Percentiles rank a stretch among this genome's conserved stretches.
Conservation (phyloP, 2,888 invertebrate genomes). For the Panopea generosa region DNA sequence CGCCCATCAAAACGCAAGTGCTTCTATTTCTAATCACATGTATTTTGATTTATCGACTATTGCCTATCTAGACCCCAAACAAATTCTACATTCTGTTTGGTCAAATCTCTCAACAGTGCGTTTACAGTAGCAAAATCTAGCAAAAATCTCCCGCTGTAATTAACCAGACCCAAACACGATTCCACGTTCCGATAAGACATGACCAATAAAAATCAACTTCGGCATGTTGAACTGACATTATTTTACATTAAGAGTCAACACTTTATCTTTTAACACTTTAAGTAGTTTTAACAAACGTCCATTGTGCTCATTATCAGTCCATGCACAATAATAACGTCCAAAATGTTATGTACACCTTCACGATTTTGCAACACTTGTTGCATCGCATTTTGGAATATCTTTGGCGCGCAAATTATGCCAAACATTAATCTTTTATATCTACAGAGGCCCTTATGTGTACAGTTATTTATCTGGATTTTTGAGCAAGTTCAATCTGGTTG, state of each 20-base stretch:
- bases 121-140: conserved; percentile 36
- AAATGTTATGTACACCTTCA: not conserved
- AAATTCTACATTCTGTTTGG: not conserved
- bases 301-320: not conserved
- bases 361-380: not conserved
- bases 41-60: not conserved
- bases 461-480: conserved; percentile 25
- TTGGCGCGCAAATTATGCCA: conserved; percentile 55
- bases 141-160: conserved; percentile 35
- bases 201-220: conserved; percentile 56
- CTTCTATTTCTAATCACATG: conserved; percentile 41
- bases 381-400: conserved; percentile 14
- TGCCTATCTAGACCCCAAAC: conserved; percentile 3
- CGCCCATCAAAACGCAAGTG: conserved; percentile 62
- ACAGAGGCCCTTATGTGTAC: conserved; percentile 37
- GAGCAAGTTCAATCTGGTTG: conserved; percentile 24
- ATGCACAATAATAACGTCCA: not conserved
- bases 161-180: conserved; percentile 39
- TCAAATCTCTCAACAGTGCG: not conserved
- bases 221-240: not conserved
- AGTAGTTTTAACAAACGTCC: not conserved
- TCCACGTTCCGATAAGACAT: conserved; percentile 19
- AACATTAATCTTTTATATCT: conserved; percentile 61
- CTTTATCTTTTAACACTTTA: not conserved
- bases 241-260: not conserved